Conservation (phyloP, 2,888 invertebrate species). For the Brenthis hecate region DNA sequence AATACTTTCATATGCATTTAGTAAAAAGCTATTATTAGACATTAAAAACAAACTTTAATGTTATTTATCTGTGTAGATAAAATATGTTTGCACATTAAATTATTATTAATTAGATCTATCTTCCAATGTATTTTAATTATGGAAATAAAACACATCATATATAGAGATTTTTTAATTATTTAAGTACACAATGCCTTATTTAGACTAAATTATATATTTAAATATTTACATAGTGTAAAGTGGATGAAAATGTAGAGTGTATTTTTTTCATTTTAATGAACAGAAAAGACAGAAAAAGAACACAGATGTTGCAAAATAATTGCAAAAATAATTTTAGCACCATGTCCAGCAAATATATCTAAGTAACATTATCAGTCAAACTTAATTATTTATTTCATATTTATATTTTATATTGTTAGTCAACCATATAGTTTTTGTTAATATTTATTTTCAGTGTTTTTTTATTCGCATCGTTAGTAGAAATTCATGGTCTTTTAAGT, state of each 20-base stretch:
- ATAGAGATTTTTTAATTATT: background rate
- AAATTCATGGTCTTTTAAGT: too few species aligned
- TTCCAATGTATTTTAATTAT: conserved; percentile 20
- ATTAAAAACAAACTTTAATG: too few species aligned
- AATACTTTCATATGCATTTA: too few species aligned
- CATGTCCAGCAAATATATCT: conserved; percentile 45
- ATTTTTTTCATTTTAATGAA: background rate
- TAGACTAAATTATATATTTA: background rate
- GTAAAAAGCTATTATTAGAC: too few species aligned
- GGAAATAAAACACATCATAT: conserved; percentile 1
- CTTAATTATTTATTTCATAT: conserved; percentile 18
- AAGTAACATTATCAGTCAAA: conserved; percentile 27
- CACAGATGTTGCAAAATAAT: conserved; percentile 7
- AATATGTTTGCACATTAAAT: background rate
- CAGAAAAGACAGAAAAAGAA: background rate
- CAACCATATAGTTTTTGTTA: background rate
- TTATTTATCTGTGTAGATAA: too few species aligned
- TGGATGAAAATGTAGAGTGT: too few species aligned
- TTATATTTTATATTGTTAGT: conserved; percentile 11
- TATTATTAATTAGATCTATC: background rate
- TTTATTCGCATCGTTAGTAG: too few species aligned
- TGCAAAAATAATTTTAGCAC: conserved; percentile 44
- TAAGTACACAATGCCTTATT: background rate
- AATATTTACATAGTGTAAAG: too few species aligned
- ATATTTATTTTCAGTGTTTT: background rate